A percentile compares a stretch with the other conserved stretches of the same genome.
Conservation (phyloP, 2,797 vertebrate species). For the Toxotes lorentzi region DNA sequence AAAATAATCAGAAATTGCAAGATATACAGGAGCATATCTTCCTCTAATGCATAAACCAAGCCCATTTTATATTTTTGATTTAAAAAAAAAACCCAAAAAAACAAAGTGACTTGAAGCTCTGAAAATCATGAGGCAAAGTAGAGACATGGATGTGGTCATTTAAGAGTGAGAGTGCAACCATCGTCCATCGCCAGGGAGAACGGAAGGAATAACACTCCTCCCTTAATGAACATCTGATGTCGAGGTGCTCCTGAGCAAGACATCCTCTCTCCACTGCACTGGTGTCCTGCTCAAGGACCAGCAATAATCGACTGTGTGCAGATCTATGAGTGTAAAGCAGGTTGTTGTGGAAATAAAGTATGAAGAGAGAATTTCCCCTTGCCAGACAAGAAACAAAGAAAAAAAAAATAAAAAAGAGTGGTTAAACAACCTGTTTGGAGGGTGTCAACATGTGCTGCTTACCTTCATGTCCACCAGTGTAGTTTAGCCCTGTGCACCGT, state of each 20-base stretch:
- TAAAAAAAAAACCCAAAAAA: too few species aligned
- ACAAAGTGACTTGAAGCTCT: not conserved
- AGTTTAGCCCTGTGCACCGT: constrained; percentile 31
- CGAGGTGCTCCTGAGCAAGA: constrained; percentile 12
- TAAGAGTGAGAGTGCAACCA: not conserved
- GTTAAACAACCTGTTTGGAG: constrained; percentile 26
- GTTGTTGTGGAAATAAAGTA: not conserved
- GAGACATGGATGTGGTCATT: not conserved
- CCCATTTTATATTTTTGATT: not conserved
- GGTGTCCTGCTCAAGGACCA: too few species aligned
- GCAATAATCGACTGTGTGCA: too few species aligned
- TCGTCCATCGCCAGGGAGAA: not conserved
- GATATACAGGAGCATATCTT: not conserved
- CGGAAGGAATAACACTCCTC: not conserved
- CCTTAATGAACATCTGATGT: constrained; percentile 7
- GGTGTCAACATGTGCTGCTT: constrained; percentile 6
- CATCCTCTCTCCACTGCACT: constrained; percentile 6
- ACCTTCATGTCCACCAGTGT: constrained; percentile 40
- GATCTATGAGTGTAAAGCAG: too few species aligned
- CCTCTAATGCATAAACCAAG: not conserved
- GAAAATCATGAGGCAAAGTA: not conserved
- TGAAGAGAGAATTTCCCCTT: constrained; percentile 15
- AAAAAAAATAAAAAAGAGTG: not conserved
- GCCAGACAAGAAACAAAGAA: constrained; percentile 1
- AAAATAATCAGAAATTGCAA: not conserved